A percentile compares a stretch with the other conserved stretches of the same genome.
Evolutionary conservation across 2,797 vertebrate species (phyloP).

Genomic region (Zalophus californianus): DNA sequence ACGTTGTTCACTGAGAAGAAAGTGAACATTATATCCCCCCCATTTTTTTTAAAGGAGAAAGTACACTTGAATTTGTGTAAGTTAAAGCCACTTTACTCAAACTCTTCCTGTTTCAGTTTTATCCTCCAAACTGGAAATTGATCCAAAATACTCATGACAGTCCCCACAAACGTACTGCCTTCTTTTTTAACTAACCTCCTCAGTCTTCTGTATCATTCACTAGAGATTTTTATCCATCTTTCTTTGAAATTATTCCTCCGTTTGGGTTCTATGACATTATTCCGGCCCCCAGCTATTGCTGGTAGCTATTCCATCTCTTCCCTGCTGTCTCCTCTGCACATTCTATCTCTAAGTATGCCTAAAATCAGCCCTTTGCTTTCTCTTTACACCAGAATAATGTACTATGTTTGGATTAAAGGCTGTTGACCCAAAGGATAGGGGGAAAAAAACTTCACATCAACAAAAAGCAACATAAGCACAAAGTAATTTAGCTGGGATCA

Average conservation of each 20-base stretch:
- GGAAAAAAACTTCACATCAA: not conserved
- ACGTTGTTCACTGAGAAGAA: not conserved
- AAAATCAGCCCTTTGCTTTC: not conserved
- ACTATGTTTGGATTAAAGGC: not conserved
- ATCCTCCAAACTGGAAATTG: not conserved
- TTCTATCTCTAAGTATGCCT: not conserved
- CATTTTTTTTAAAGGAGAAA: not conserved
- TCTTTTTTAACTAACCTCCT: not conserved
- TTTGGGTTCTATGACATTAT: not conserved
- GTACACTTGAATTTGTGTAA: not conserved
- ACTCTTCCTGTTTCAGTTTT: not conserved
- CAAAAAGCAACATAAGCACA: slow-evolving; percentile 8
- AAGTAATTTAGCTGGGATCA: slow-evolving; percentile 20
- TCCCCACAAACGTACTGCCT: not conserved
- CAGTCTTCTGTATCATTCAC: not conserved
- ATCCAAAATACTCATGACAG: not conserved
- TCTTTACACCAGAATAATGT: not conserved
- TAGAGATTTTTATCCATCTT: not conserved
- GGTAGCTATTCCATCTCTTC: not conserved
- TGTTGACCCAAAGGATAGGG: not conserved
- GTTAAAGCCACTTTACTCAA: not conserved
- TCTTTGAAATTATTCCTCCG: not conserved
- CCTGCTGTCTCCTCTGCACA: not conserved
- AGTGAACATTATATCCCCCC: not conserved
- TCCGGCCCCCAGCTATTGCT: not conserved